These are phyloP conservation scores for Pseudomyrmex flavicornis DNA, from an alignment of 1,140 invertebrate genomes.

Conservation along the genomic window DNA sequence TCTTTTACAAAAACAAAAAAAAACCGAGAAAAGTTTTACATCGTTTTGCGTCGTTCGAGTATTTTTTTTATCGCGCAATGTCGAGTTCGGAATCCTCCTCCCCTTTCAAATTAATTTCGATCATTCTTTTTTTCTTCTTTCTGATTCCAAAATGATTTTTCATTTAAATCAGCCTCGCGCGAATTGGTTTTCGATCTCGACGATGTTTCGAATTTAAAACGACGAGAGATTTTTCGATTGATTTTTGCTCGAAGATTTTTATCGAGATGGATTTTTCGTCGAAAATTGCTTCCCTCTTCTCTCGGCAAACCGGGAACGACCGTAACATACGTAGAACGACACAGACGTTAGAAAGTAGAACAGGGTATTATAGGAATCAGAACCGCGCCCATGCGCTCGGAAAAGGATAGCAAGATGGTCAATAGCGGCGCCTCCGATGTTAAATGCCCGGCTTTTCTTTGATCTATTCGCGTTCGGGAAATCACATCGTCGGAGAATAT, in stretches of 20 bases:
- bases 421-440: constrained; percentile 56
- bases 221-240: no score
- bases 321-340: not conserved
- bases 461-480: not conserved
- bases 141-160: no score
- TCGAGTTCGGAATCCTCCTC: no score
- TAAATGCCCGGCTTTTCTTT: constrained; percentile 36
- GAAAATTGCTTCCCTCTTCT: not conserved
- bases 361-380: constrained; percentile 50
- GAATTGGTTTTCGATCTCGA: no score
- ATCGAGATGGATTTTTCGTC: not conserved
- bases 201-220: no score
- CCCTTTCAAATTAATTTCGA: no score
- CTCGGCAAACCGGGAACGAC: not conserved
- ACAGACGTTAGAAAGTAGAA: constrained; percentile 35
- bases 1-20: not conserved
- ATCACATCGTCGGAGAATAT: no score
- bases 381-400: constrained; percentile 80
- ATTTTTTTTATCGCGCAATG: no score
- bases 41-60: no score
- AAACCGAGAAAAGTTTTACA: not conserved
- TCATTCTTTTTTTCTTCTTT: no score
- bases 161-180: no score
- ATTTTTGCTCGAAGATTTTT: no score
- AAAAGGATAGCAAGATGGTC: constrained; percentile 64